Conservation (phyloP, 1,140 invertebrate species). For the Drosophila melanogaster region Release_6_plus_ISO1_MT NC_004354.4:2128501-2129000, state of each 20-base stretch:
- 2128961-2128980: slow-evolving; percentile 68
- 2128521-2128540: slow-evolving; percentile 55
- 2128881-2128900: slow-evolving; percentile 65
- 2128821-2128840: slow-evolving; percentile 62
- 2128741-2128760: slow-evolving; percentile 80
- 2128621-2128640: slow-evolving; percentile 49
- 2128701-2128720: slow-evolving; percentile 78
- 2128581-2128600: slow-evolving; percentile 69
- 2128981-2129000: slow-evolving; percentile 70
- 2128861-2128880: slow-evolving; percentile 76
- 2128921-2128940: slow-evolving; percentile 76
- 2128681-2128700: slow-evolving; percentile 64
- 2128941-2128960: slow-evolving; percentile 78
- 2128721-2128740: slow-evolving; percentile 85
- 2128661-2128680: slow-evolving; percentile 58
- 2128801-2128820: slow-evolving; percentile 54
- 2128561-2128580: slow-evolving; percentile 73
- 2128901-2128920: slow-evolving; percentile 43
- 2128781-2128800: slow-evolving; percentile 34
- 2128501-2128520: slow-evolving; percentile 57
- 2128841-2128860: slow-evolving; percentile 80
- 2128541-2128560: slow-evolving; percentile 68
- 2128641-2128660: slow-evolving; percentile 55
- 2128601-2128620: slow-evolving; percentile 77
- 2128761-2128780: slow-evolving; percentile 46